Evolutionary conservation across 2,888 invertebrate species (phyloP).

Genomic region (Deilephila elpenor): DNA sequence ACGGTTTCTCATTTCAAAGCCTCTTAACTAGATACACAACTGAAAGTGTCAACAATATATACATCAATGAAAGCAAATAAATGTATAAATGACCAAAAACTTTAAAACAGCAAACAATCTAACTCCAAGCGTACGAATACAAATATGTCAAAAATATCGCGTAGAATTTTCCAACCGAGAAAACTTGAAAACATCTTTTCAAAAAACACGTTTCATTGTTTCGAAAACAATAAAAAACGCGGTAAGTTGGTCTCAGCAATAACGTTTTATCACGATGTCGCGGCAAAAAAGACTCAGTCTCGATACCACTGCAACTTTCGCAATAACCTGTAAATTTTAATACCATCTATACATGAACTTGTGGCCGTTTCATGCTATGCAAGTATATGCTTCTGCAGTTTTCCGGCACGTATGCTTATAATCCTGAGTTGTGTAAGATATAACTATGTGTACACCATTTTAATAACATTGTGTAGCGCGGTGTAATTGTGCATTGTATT

Average conservation of each 20-base stretch:
- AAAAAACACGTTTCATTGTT: constrained; percentile 2
- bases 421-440: no score
- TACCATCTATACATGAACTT: constrained; percentile 4
- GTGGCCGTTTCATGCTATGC: no score
- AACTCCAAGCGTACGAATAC: not conserved
- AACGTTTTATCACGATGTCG: constrained; percentile 29
- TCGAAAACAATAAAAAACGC: constrained; percentile 22
- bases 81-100: no score
- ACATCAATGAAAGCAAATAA: no score
- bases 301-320: constrained; percentile 27
- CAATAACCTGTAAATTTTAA: constrained; percentile 10
- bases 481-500: no score
- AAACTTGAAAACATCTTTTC: not conserved
- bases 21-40: no score
- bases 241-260: constrained; percentile 17
- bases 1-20: no score
- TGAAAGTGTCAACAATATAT: no score
- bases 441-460: no score
- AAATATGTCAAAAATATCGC: not conserved
- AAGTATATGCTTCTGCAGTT: no score
- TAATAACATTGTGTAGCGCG: no score
- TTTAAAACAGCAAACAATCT: not conserved
- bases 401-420: no score
- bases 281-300: constrained; percentile 21
- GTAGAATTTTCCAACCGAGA: not conserved